Conservation (phyloP, 2,888 invertebrate genomes). For the Tachina fera region DNA sequence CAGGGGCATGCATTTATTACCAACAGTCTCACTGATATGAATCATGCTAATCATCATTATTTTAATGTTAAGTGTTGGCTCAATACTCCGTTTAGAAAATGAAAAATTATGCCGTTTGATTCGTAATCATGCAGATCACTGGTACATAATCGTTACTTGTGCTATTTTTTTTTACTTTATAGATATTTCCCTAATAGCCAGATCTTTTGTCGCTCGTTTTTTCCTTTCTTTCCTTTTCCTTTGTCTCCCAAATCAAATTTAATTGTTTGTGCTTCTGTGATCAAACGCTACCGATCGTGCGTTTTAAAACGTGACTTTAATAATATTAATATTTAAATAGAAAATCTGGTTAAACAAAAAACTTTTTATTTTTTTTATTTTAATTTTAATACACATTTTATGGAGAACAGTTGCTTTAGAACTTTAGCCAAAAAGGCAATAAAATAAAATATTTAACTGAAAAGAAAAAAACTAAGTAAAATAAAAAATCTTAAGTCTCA, state of each 20-base stretch:
- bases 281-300: slow-evolving; percentile 48
- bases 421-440: not conserved
- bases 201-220: not conserved
- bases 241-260: slow-evolving; percentile 28
- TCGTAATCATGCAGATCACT: no score
- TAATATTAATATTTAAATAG: slow-evolving; percentile 15
- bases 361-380: not conserved
- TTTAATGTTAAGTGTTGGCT: no score
- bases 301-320: slow-evolving; percentile 54
- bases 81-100: no score
- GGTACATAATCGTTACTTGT: not conserved
- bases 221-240: not conserved
- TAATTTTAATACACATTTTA: not conserved
- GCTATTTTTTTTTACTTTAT: not conserved
- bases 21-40: no score
- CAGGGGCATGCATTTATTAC: no score
- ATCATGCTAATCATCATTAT: no score
- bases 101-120: no score
- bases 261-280: not conserved
- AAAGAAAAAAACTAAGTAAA: no score
- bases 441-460: slow-evolving; percentile 8
- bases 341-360: slow-evolving; percentile 2
- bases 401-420: slow-evolving; percentile 5
- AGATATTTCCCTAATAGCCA: not conserved
- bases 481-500: slow-evolving; percentile 28